These are phyloP conservation scores for Cydia amplana DNA, from an alignment of 1,140 invertebrate species.

Conservation along the genomic window DNA sequence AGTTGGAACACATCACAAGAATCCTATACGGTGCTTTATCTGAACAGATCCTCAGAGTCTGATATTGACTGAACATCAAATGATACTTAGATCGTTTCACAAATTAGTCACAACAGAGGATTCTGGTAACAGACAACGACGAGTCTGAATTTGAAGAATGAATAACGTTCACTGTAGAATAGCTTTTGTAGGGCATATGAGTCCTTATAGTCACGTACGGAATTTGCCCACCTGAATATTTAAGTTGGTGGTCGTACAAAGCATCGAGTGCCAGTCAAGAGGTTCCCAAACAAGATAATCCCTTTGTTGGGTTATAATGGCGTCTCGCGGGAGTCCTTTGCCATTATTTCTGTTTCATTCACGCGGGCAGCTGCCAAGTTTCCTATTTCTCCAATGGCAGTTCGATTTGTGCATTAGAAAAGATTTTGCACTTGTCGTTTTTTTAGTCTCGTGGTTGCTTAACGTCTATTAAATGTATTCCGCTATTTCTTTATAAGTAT, in stretches of 20 bases:
- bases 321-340: slow-evolving; percentile 64
- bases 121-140: background rate
- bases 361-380: slow-evolving; percentile 67
- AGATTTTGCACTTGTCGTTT: slow-evolving; percentile 33
- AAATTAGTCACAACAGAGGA: background rate
- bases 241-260: slow-evolving; percentile 48
- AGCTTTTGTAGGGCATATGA: slow-evolving; percentile 9
- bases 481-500: background rate
- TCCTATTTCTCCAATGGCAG: slow-evolving; percentile 71
- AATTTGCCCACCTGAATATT: slow-evolving; percentile 26
- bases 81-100: background rate
- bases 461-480: background rate
- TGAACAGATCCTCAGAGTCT: background rate
- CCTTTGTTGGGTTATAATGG: slow-evolving; percentile 78
- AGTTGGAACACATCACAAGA: slow-evolving; percentile 70
- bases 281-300: slow-evolving; percentile 79
- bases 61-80: background rate
- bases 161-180: background rate
- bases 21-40: background rate
- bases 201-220: background rate
- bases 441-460: background rate
- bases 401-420: slow-evolving; percentile 55
- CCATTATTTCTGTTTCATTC: slow-evolving; percentile 74
- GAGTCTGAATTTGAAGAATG: background rate
- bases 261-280: slow-evolving; percentile 73